phyloP scores from a whole-genome alignment of 1,140 invertebrate species.

The Octopus bimaculoides region DNA sequence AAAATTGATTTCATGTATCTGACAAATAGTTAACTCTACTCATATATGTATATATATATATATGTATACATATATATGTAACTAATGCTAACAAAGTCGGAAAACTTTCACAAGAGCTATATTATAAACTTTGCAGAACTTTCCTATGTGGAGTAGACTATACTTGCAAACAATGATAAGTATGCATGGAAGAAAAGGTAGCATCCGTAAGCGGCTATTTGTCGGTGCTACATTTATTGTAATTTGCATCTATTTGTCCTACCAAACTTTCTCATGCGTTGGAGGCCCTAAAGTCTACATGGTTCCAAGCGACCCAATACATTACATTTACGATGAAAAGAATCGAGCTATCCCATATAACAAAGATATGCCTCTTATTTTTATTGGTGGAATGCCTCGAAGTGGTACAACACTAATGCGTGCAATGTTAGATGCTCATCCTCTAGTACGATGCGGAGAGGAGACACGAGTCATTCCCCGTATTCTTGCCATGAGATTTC shows the following conservation, averaged over 20 bases:
- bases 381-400: slow-evolving; percentile 94
- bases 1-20: background rate
- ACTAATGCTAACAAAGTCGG: background rate
- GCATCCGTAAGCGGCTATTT: slow-evolving; percentile 2
- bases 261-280: slow-evolving; percentile 29
- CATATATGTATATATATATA: background rate
- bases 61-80: background rate
- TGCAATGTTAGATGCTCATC: slow-evolving; percentile 98
- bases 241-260: slow-evolving; percentile 17
- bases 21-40: background rate
- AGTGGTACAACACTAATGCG: slow-evolving; percentile 96
- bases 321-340: slow-evolving; percentile 39
- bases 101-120: background rate
- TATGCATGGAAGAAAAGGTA: slow-evolving; percentile 8
- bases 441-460: slow-evolving; percentile 95
- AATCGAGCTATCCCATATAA: slow-evolving; percentile 58
- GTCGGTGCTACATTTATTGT: background rate
- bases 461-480: slow-evolving; percentile 93
- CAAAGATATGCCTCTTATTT: slow-evolving; percentile 88
- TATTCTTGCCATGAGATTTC: slow-evolving; percentile 48
- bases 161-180: background rate
- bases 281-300: slow-evolving; percentile 32
- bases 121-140: background rate
- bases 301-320: slow-evolving; percentile 39
- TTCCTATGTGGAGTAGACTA: background rate